Evolutionary conservation across 2,113 vertebrate genomes (phyloP), one percentile per base, ranked within the genome.

Genomic region (Amphiprion percula): DNA sequence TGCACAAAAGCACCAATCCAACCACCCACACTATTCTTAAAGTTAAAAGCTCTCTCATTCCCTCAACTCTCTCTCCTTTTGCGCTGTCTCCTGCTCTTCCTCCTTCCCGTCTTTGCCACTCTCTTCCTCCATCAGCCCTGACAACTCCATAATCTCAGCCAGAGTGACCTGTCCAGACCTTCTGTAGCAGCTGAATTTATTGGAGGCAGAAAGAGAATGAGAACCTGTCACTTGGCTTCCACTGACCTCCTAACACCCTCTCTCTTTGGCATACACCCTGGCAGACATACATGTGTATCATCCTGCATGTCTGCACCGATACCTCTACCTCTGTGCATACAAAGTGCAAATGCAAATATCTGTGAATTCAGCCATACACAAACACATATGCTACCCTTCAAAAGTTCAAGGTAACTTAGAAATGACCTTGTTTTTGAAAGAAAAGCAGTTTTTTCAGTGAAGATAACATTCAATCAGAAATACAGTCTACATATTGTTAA

Each of bases 91-190:
- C 67, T 15, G 11, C 74, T 61, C 61, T 68, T 67, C 55, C 47
- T 70, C 74, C 67, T 47, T 67, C 74, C 60, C 49, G 53, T 68
- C 37, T 77, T 72, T 41, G 28, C 61, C 56, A 83, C 58, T 21
- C 74, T 83, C 58, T 68, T 77, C 55, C 67, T 73, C 70, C 68
- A 72, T 74, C 79, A 77, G 69, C 63, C 67, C 74, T 61, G 78
- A 82, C 86, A 84, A 78, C 80, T 83, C 83, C 72, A 81, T 84
- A 77, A 89, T 88, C 79, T 86, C 56, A 73, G 69, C 16, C 72
- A 60, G 63, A 77, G 70, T 81, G 76, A 84, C 88, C 90, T 58
- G 79, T 67, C 75, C 67, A 50, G 82, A 74, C 80, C 74, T 65
- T 78, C 64, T 67, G 79, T 46, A 41, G 65, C 6, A 10, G 52